These are phyloP conservation scores for Oscheius sp. DNA, from an alignment of 2,888 invertebrate species.

Conservation along the genomic window DNA sequence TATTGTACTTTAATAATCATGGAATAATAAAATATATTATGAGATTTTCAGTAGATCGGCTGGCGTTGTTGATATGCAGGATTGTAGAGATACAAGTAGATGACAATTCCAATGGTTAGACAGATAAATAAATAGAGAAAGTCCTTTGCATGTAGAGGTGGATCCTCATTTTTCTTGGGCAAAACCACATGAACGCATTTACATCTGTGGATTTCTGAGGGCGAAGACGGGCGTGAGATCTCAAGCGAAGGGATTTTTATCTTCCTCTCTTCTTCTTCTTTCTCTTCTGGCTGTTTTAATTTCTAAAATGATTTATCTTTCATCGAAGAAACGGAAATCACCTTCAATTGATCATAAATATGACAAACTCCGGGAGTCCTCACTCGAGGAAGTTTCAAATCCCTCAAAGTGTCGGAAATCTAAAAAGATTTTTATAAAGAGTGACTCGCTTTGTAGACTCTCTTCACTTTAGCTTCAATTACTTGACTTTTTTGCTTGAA, in stretches of 20 bases:
- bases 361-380: not conserved
- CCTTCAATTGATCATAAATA: slow-evolving; percentile 21
- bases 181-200: slow-evolving; percentile 11
- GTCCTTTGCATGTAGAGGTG: slow-evolving; percentile 4
- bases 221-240: not conserved
- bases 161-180: slow-evolving; percentile 3
- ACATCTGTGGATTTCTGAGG: not conserved
- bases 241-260: not conserved
- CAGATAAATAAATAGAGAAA: slow-evolving; percentile 6
- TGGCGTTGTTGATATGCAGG: not conserved
- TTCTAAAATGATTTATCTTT: not conserved
- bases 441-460: too few relatives aligned
- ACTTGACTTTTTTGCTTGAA: too few relatives aligned
- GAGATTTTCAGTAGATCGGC: slow-evolving; percentile 22
- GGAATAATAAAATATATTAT: too few relatives aligned
- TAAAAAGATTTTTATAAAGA: too few relatives aligned
- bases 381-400: not conserved
- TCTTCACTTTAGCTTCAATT: too few relatives aligned
- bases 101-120: not conserved
- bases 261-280: not conserved
- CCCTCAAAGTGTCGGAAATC: not conserved
- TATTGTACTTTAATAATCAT: too few relatives aligned
- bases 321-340: not conserved
- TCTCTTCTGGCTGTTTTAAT: not conserved
- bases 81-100: not conserved